phyloP scores from a whole-genome alignment of 2,888 invertebrate species.

The Andrena trimmerana region DNA sequence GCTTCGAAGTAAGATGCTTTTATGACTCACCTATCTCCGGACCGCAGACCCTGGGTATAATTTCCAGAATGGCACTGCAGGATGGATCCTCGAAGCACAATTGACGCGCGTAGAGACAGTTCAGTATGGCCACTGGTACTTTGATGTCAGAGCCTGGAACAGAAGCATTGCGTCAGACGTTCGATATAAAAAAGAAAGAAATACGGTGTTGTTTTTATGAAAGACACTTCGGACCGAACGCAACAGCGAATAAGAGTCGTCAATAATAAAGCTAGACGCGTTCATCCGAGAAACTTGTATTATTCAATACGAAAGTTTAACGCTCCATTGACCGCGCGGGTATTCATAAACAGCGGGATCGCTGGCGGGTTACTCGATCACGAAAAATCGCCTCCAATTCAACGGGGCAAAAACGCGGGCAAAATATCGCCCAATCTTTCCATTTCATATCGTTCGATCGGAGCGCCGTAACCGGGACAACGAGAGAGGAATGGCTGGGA shows the following conservation, averaged over 20 bases:
- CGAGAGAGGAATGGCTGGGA: constrained; percentile 27
- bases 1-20: not conserved
- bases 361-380: constrained; percentile 11
- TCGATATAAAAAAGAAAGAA: constrained; percentile 6
- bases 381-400: constrained; percentile 33
- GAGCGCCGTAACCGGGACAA: not conserved
- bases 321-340: constrained; percentile 58
- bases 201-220: constrained; percentile 15
- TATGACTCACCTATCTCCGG: constrained; percentile 93
- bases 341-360: constrained; percentile 17
- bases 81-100: constrained; percentile 96
- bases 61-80: constrained; percentile 95
- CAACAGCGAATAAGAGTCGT: not conserved
- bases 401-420: not conserved
- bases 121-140: constrained; percentile 92
- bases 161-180: constrained; percentile 35
- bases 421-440: not conserved
- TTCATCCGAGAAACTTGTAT: no score
- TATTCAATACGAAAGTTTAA: constrained; percentile 56
- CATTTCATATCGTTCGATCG: not conserved
- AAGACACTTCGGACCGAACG: not conserved
- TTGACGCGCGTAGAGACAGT: constrained; percentile 95
- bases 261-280: no score
- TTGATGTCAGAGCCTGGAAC: constrained; percentile 92
- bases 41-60: constrained; percentile 96